These are phyloP conservation scores for Lepeophtheirus nordmannii DNA, from an alignment of 2,888 invertebrate genomes.

Conservation along the genomic window DNA sequence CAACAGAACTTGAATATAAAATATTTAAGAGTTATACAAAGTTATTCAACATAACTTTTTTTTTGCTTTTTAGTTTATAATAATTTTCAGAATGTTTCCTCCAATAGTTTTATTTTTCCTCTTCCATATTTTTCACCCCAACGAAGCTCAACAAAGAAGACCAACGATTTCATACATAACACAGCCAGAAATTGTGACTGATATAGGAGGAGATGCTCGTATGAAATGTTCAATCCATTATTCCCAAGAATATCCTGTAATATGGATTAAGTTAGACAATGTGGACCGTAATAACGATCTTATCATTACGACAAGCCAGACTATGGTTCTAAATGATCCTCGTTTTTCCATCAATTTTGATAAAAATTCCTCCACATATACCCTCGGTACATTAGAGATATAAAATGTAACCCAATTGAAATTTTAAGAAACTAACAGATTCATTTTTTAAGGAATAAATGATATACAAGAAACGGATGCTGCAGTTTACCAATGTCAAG, in stretches of 20 bases:
- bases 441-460: constrained; percentile 47
- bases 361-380: constrained; percentile 60
- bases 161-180: constrained; percentile 52
- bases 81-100: neutral
- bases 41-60: too few relatives aligned
- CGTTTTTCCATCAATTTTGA: constrained; percentile 65
- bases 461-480: constrained; percentile 87
- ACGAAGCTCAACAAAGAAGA: constrained; percentile 14
- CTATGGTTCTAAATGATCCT: constrained; percentile 66
- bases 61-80: neutral
- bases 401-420: neutral
- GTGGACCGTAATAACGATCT: constrained; percentile 45
- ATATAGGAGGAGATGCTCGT: constrained; percentile 74
- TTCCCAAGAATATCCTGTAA: constrained; percentile 65
- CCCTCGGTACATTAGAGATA: constrained; percentile 36
- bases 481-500: constrained; percentile 71
- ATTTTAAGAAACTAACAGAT: neutral
- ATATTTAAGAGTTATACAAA: too few relatives aligned
- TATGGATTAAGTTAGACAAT: constrained; percentile 56
- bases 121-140: neutral
- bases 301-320: constrained; percentile 56
- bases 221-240: constrained; percentile 75
- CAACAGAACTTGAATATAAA: too few relatives aligned
- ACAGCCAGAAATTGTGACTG: constrained; percentile 66
- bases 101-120: neutral